Percentiles rank a stretch among this genome's conserved stretches.
phyloP scores from a whole-genome alignment of 2,113 vertebrate genomes.

The Penelope pileata region DNA sequence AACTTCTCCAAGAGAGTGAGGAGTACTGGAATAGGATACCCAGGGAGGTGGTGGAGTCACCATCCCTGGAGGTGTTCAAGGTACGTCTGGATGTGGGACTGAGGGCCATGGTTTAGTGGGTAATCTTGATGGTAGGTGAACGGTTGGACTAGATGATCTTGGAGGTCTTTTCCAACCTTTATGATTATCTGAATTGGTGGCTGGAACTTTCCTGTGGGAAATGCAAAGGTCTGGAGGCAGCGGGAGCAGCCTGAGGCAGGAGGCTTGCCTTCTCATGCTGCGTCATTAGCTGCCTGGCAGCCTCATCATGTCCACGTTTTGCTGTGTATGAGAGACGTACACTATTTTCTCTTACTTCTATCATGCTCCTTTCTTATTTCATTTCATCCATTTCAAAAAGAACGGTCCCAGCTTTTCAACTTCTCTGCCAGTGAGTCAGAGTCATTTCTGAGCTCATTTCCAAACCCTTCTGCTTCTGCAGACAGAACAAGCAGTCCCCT shows the following conservation, averaged over 20 bases:
- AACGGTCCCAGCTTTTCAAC: not conserved
- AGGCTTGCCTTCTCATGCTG: not conserved
- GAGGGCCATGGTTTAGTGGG: too few relatives aligned
- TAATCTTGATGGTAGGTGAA: too few relatives aligned
- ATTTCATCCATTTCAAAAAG: not conserved
- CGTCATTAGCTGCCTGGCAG: not conserved
- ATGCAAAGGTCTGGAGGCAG: not conserved
- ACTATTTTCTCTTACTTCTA: conserved; percentile 15
- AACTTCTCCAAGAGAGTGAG: too few relatives aligned
- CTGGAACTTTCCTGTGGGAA: not conserved
- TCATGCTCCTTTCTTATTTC: not conserved
- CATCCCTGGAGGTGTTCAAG: too few relatives aligned
- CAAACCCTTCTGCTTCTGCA: not conserved
- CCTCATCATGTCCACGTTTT: not conserved
- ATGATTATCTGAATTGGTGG: not conserved
- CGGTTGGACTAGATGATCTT: too few relatives aligned
- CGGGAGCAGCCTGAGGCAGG: not conserved
- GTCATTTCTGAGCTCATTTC: conserved; percentile 21
- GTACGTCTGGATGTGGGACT: too few relatives aligned
- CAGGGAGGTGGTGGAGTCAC: too few relatives aligned
- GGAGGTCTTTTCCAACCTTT: too few relatives aligned
- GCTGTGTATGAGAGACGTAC: not conserved
- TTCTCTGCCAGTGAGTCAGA: not conserved
- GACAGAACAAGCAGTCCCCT: not conserved
- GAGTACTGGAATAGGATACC: too few relatives aligned